These are phyloP conservation scores for Drosophila maculinotata DNA, from an alignment of 2,888 invertebrate species.

Conservation along the genomic window DNA sequence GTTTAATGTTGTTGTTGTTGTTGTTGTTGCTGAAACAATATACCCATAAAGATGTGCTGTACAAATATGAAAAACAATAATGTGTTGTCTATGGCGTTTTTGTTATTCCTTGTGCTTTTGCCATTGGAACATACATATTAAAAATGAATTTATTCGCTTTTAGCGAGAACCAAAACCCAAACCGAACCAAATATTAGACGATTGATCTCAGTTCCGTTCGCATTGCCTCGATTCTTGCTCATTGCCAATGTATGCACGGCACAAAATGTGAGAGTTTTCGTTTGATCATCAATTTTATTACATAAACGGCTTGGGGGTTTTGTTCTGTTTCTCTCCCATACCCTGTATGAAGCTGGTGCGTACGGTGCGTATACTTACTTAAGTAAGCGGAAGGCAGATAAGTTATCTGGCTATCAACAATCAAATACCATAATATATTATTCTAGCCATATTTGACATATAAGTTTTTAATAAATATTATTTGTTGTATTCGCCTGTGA, in stretches of 20 bases:
- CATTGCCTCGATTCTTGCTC: conserved; percentile 12
- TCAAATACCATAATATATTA: too few relatives aligned
- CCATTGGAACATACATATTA: conserved; percentile 55
- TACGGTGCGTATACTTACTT: too few relatives aligned
- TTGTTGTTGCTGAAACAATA: conserved; percentile 72
- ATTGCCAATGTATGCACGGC: conserved; percentile 30
- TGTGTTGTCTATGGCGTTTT: conserved; percentile 18
- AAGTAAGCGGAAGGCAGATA: too few relatives aligned
- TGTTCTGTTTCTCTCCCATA: conserved; percentile 14
- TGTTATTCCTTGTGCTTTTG: conserved; percentile 21
- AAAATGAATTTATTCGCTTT: conserved; percentile 76
- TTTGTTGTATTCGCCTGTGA: too few relatives aligned
- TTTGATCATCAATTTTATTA: conserved; percentile 84
- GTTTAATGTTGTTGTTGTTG: conserved; percentile 46
- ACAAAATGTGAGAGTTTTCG: conserved; percentile 80
- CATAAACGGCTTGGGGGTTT: conserved; percentile 45
- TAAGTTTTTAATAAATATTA: too few relatives aligned
- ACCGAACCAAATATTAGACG: conserved; percentile 42
- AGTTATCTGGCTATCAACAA: too few relatives aligned
- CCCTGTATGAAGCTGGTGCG: not conserved
- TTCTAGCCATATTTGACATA: too few relatives aligned
- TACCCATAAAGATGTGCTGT: conserved; percentile 71
- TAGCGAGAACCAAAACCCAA: conserved; percentile 35
- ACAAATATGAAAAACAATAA: conserved; percentile 69
- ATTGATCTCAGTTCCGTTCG: conserved; percentile 76